phyloP scores from a whole-genome alignment of 1,140 invertebrate genomes.

The Drosophila gunungcola region DNA sequence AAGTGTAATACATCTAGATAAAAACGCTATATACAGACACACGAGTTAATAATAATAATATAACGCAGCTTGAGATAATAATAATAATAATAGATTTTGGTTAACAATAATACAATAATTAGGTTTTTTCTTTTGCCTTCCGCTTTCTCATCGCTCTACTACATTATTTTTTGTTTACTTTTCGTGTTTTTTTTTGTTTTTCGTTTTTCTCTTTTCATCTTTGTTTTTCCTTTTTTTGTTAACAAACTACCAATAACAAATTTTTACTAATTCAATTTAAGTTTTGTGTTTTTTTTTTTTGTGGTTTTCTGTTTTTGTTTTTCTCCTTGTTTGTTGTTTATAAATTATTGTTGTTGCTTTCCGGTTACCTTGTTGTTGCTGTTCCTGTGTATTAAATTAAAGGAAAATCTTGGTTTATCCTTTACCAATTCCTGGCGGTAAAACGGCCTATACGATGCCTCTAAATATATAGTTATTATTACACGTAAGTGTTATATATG shows the following conservation, averaged over 20 bases:
- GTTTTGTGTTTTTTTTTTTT: conserved; percentile 38
- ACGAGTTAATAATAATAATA: conserved; percentile 77
- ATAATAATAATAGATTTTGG: conserved; percentile 79
- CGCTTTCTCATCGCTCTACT: conserved; percentile 54
- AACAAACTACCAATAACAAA: conserved; percentile 84
- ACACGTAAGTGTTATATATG: conserved; percentile 33
- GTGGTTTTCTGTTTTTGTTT: conserved; percentile 29
- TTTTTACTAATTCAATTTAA: conserved; percentile 81
- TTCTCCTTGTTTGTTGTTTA: conserved; percentile 39
- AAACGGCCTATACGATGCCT: conserved; percentile 65
- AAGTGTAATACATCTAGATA: conserved; percentile 83
- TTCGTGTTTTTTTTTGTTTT: conserved; percentile 29
- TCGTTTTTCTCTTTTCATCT: conserved; percentile 11
- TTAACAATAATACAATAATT: conserved; percentile 84
- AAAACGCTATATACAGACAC: conserved; percentile 81
- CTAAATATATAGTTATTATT: conserved; percentile 60
- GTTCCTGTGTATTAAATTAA: conserved; percentile 63
- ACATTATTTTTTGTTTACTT: conserved; percentile 40
- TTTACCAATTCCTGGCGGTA: conserved; percentile 74
- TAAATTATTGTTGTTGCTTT: conserved; percentile 78
- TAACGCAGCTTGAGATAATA: conserved; percentile 71
- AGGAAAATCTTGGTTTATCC: conserved; percentile 53
- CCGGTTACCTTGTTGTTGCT: conserved; percentile 75
- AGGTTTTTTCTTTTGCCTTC: conserved; percentile 54
- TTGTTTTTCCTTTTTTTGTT: conserved; percentile 59